These are phyloP conservation scores for Lamellibrachia satsuma DNA, from an alignment of 2,888 invertebrate species.

Conservation along the genomic window DNA sequence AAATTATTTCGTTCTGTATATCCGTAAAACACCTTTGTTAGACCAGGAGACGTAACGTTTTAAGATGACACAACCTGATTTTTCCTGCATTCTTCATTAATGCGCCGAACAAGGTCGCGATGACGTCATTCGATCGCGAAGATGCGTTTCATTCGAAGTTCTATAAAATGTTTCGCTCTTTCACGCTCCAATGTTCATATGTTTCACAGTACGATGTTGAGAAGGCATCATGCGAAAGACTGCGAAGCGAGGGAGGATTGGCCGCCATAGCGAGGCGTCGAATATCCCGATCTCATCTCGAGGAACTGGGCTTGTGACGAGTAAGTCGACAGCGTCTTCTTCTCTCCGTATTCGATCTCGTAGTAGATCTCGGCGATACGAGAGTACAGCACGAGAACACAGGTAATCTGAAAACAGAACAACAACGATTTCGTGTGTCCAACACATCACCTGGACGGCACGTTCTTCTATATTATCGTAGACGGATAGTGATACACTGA, in stretches of 20 bases:
- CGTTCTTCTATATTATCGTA: background rate
- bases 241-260: conserved; percentile 19
- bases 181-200: background rate
- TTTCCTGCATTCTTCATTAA: background rate
- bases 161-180: background rate
- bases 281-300: conserved; percentile 27
- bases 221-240: conserved; percentile 2
- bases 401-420: background rate
- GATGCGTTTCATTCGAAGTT: background rate
- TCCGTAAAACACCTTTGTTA: background rate
- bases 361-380: conserved; percentile 46
- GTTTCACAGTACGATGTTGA: background rate
- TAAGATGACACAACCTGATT: background rate
- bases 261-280: conserved; percentile 23
- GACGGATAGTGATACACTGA: background rate
- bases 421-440: conserved; percentile 7
- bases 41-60: background rate
- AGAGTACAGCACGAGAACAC: conserved; percentile 38
- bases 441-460: background rate
- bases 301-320: conserved; percentile 24
- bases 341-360: conserved; percentile 48
- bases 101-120: background rate
- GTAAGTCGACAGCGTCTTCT: conserved; percentile 36
- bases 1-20: too few relatives aligned
- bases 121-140: background rate